These are phyloP conservation scores for Hirtodrosophila confusa DNA, from an alignment of 2,888 invertebrate species.

Conservation along the genomic window DNA sequence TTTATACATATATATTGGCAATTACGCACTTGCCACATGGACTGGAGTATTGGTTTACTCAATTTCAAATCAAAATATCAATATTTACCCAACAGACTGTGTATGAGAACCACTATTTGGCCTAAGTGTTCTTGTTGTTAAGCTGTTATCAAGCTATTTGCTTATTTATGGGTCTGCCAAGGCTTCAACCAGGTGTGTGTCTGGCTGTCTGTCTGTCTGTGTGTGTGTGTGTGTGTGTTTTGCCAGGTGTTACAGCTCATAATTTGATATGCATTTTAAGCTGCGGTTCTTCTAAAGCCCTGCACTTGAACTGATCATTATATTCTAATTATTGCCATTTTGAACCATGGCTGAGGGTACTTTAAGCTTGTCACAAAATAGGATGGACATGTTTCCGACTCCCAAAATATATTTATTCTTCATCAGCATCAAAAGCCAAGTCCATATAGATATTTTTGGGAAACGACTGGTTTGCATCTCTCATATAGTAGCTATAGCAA, in stretches of 20 bases:
- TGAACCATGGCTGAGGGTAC: too few relatives aligned
- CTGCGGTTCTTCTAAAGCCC: conserved; percentile 28
- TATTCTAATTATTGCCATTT: background rate
- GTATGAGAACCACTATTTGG: conserved; percentile 16
- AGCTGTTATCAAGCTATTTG: conserved; percentile 63
- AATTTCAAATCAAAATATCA: conserved; percentile 69
- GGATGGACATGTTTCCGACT: too few relatives aligned
- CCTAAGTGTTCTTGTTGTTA: conserved; percentile 37
- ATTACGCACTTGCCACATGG: conserved; percentile 37
- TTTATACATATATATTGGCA: conserved; percentile 15
- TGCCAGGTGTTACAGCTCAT: conserved; percentile 26
- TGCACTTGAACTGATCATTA: background rate
- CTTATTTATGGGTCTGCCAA: conserved; percentile 39
- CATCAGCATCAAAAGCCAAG: too few relatives aligned
- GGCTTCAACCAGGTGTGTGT: conserved; percentile 11
- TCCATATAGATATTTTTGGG: too few relatives aligned
- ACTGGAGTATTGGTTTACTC: conserved; percentile 40
- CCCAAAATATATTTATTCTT: too few relatives aligned
- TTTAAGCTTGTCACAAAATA: too few relatives aligned
- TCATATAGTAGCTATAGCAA: too few relatives aligned
- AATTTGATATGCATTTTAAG: conserved; percentile 31
- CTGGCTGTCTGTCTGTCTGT: background rate
- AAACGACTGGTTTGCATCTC: too few relatives aligned
- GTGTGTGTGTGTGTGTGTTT: conserved; percentile 14
- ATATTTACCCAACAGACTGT: conserved; percentile 52